Evolutionary conservation across 2,113 vertebrate species (phyloP), one percentile per base, ranked within the genome.

Genomic region (Pogonocichla stellata): DNA sequence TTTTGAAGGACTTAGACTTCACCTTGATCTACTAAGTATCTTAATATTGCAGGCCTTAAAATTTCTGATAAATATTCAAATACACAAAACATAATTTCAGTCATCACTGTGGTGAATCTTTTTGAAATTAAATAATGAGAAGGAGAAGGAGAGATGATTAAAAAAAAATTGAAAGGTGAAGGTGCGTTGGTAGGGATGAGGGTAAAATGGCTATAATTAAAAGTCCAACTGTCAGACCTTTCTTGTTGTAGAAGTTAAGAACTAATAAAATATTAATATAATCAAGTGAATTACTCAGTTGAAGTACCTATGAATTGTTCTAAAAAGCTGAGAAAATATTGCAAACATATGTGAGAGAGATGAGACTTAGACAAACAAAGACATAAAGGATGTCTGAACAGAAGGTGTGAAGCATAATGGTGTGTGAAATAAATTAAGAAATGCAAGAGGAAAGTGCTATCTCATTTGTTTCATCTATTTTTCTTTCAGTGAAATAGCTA

Each of bases 391-490:
- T 79, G 17, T 69, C 53, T 91, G 66, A 92, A 95, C n/a, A 95
- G 77, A 86, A 90, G 61, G 70, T 74, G 11, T 86, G 91, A 89
- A 95, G n/a, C 48, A 92, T 66, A 84, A 84, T 65, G 28, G 23
- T 24, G 29, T 87, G 36, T 77, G 62, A 95, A 91, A 95, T 57
- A 85, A 92, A 92, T 80, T 71, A 92, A 69, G 73, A 91, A 79
- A 87, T 75, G 48, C 43, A 65, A 56, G 34, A 92, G 7, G n/a
- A 86, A 93, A 62, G 26, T 78, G 36, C 3, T 20, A 45, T 60
- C 77, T 91, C 48, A 61, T 82, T 89, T 81, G n/a, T 75, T 91
- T 89, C 0, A 67, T 79, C n/a, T 61, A 38, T 87, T 91, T 91
- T 81, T 87, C 25, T 82, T 89, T 51, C 45, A 61, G 38, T 54